Conservation (phyloP, 2,113 vertebrate genomes). For the Guaruba guarouba region DNA sequence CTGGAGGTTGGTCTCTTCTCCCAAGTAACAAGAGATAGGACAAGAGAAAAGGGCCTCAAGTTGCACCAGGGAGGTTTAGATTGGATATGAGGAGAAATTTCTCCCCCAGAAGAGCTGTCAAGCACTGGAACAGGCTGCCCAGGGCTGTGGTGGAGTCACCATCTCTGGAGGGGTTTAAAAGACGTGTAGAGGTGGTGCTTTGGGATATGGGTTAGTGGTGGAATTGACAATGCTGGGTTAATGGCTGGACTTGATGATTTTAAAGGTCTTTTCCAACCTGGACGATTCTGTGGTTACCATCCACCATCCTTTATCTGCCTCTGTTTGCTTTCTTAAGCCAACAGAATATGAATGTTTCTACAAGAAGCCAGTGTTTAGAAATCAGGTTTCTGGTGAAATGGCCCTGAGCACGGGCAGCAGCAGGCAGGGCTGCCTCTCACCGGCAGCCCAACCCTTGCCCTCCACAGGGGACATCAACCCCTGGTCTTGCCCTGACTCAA, state of each 20-base stretch:
- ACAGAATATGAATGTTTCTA: not conserved
- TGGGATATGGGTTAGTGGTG: not conserved
- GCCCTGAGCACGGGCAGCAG: not conserved
- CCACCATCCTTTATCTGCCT: not conserved
- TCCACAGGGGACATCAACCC: not conserved
- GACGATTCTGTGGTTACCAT: not conserved
- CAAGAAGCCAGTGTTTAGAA: not conserved
- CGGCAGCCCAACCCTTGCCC: not conserved
- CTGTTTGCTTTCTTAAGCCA: not conserved
- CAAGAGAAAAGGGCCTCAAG: not conserved
- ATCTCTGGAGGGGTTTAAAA: not conserved
- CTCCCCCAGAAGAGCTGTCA: not conserved
- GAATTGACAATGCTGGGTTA: not conserved
- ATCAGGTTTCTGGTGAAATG: not conserved
- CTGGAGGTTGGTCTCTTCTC: not conserved
- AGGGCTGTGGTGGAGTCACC: not conserved
- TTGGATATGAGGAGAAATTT: not conserved
- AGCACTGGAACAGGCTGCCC: not conserved
- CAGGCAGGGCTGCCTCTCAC: not conserved
- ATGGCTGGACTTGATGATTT: not conserved
- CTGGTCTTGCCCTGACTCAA: not conserved
- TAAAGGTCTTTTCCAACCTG: not conserved
- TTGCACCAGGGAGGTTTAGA: not conserved
- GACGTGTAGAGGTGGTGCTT: rapidly evolving
- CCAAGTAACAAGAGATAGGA: not conserved